phyloP scores from a whole-genome alignment of 2,888 invertebrate genomes.

The Molanna angustata region DNA sequence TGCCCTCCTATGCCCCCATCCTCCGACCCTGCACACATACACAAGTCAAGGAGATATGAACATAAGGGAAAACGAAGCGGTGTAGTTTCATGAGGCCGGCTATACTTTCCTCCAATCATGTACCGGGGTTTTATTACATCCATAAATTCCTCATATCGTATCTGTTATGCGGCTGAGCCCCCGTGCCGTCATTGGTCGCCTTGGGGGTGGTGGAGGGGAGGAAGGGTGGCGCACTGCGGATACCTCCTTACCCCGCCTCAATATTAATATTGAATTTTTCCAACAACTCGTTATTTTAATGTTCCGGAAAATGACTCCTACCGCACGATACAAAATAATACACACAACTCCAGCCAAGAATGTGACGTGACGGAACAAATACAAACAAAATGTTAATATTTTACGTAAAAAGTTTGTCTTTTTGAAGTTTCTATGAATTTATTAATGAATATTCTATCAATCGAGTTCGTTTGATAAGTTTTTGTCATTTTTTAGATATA shows the following conservation, averaged over 20 bases:
- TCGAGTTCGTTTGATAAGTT: too few relatives aligned
- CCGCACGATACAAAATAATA: too few relatives aligned
- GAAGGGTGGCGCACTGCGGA: conserved; percentile 53
- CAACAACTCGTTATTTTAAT: conserved; percentile 59
- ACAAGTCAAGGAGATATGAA: conserved; percentile 48
- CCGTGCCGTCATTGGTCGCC: conserved; percentile 56
- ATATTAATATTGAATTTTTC: conserved; percentile 83
- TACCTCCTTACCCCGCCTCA: conserved; percentile 63
- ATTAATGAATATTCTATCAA: too few relatives aligned
- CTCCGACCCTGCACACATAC: conserved; percentile 35
- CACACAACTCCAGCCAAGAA: too few relatives aligned
- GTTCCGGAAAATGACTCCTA: conserved; percentile 53
- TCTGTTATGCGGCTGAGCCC: conserved; percentile 42
- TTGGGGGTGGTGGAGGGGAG: conserved; percentile 44
- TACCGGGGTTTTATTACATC: conserved; percentile 72
- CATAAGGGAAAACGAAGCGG: conserved; percentile 59
- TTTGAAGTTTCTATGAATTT: too few relatives aligned
- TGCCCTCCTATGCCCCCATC: conserved; percentile 38
- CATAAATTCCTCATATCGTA: conserved; percentile 78
- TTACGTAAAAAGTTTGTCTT: too few relatives aligned
- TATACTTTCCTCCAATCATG: conserved; percentile 58
- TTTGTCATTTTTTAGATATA: too few relatives aligned
- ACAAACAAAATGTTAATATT: too few relatives aligned
- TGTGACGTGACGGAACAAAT: too few relatives aligned
- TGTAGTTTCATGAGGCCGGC: conserved; percentile 31